Evolutionary conservation across 1,140 invertebrate genomes (phyloP).

Genomic region (Cherax quadricarinatus): DNA sequence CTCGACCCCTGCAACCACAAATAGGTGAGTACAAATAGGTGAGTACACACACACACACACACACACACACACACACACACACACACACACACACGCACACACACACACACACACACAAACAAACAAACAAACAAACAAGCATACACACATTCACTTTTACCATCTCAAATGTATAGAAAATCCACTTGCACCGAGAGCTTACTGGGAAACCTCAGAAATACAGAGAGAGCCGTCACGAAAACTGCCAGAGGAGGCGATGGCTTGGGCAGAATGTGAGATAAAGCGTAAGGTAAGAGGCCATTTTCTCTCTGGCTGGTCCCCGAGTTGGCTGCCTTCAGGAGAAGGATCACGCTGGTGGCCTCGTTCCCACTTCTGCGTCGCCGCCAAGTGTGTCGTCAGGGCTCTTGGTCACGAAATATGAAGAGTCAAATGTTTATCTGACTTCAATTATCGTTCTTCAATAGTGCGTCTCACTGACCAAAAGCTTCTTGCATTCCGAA

Average conservation of each 20-base stretch:
- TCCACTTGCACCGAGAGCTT: slow-evolving; percentile 29
- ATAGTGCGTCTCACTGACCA: slow-evolving; percentile 9
- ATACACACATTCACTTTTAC: not conserved
- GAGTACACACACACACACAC: no score
- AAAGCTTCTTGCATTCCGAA: slow-evolving; percentile 15
- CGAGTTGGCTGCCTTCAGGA: not conserved
- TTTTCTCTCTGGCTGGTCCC: slow-evolving; percentile 23
- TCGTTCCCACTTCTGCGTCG: slow-evolving; percentile 28
- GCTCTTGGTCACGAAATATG: slow-evolving; percentile 1
- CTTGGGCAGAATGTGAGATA: slow-evolving; percentile 21
- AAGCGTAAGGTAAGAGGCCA: slow-evolving; percentile 37
- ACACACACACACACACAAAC: no score
- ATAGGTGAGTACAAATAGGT: no score
- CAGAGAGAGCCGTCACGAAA: slow-evolving; percentile 2
- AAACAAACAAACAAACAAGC: no score
- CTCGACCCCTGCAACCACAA: no score
- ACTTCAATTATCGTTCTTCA: slow-evolving; percentile 28
- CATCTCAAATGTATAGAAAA: slow-evolving; percentile 31
- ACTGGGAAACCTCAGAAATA: slow-evolving; percentile 34
- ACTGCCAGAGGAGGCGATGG: not conserved
- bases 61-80: no score
- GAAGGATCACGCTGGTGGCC: slow-evolving; percentile 33
- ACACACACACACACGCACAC: no score
- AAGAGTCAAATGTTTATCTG: slow-evolving; percentile 6
- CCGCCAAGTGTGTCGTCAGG: slow-evolving; percentile 26